These are phyloP conservation scores for Nebria salina DNA, from an alignment of 2,888 invertebrate genomes.

Conservation along the genomic window DNA sequence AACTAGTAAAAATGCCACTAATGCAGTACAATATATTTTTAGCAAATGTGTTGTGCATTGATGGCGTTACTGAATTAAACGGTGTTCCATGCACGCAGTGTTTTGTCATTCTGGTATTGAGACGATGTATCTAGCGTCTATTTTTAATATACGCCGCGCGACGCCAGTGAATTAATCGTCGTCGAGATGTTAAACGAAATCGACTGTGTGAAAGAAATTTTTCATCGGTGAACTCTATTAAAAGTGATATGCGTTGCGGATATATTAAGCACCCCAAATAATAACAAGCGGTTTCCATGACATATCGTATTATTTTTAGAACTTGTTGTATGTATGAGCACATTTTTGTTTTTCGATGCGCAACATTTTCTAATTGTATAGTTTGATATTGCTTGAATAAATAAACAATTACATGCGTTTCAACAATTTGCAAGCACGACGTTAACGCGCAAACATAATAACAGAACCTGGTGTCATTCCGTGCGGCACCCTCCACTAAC, in stretches of 20 bases:
- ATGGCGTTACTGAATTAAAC: neutral
- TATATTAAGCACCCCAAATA: too few relatives aligned
- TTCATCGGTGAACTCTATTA: neutral
- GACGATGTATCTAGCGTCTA: neutral
- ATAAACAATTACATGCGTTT: too few relatives aligned
- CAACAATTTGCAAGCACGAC: neutral
- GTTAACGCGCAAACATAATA: constrained; percentile 27
- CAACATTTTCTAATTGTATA: too few relatives aligned
- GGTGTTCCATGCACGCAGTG: neutral
- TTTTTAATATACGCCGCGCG: neutral
- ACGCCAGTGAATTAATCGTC: neutral
- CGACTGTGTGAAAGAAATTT: neutral
- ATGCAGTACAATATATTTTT: neutral
- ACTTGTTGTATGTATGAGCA: too few relatives aligned
- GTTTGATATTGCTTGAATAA: too few relatives aligned
- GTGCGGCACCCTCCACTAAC: constrained; percentile 52
- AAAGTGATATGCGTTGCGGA: neutral
- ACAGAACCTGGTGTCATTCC: constrained; percentile 27
- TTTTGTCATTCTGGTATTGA: neutral
- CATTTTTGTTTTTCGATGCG: too few relatives aligned
- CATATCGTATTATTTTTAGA: too few relatives aligned
- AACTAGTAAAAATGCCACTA: too few relatives aligned
- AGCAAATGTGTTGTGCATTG: neutral
- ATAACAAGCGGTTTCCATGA: too few relatives aligned
- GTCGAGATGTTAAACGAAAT: neutral